These are phyloP conservation scores for Lates japonicus DNA, from an alignment of 2,797 vertebrate genomes.

Conservation along the genomic window DNA sequence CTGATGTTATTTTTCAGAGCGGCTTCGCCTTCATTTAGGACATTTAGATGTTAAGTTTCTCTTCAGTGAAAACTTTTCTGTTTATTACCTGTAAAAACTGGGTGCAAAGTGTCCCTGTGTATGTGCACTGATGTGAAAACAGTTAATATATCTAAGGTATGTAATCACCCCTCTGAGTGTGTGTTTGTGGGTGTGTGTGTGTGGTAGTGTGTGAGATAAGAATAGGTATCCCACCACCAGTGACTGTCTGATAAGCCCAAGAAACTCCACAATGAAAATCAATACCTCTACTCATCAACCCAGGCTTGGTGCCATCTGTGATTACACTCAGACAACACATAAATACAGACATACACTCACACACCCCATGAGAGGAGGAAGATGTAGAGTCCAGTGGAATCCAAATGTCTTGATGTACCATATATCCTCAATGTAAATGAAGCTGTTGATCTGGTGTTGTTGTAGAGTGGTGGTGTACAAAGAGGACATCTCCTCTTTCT, in stretches of 20 bases:
- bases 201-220: neutral
- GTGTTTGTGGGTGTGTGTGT: neutral
- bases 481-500: too few species aligned
- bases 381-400: neutral
- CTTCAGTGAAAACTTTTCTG: neutral
- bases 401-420: neutral
- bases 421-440: neutral
- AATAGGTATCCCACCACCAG: neutral
- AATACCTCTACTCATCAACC: slow-evolving; percentile 49
- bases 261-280: slow-evolving; percentile 60
- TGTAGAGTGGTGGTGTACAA: too few species aligned
- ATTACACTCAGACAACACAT: neutral
- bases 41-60: neutral
- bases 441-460: neutral
- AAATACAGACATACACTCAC: slow-evolving; percentile 16
- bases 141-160: neutral
- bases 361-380: neutral
- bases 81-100: neutral
- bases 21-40: neutral
- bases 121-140: neutral
- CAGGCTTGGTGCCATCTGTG: slow-evolving; percentile 5
- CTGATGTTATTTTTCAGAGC: neutral
- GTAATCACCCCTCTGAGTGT: neutral
- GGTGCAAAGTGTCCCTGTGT: neutral
- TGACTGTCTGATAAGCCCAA: slow-evolving; percentile 36